phyloP scores from a whole-genome alignment of 2,797 vertebrate genomes.

The Chaetodon trifasciatus region DNA sequence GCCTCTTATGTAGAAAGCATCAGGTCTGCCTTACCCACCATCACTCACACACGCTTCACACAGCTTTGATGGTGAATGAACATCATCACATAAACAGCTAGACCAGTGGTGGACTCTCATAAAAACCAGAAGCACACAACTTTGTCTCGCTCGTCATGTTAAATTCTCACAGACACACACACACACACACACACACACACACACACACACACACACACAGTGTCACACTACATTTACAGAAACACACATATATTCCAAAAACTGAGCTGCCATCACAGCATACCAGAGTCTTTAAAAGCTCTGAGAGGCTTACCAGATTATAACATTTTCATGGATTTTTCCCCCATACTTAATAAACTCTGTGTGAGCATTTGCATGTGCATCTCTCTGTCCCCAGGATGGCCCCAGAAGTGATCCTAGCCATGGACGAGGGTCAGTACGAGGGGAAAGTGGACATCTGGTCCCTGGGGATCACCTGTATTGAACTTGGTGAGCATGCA shows the following conservation, averaged over 20 bases:
- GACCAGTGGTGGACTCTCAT: slow-evolving; percentile 27
- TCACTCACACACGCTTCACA: slow-evolving; percentile 4
- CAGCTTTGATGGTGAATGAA: slow-evolving; percentile 43
- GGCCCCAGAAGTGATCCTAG: slow-evolving; percentile 98
- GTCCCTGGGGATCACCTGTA: slow-evolving; percentile 98
- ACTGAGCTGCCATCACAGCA: slow-evolving; percentile 72
- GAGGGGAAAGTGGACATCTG: slow-evolving; percentile 97
- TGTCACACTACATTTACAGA: slow-evolving; percentile 44
- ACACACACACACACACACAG: slow-evolving; percentile 1
- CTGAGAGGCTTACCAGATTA: slow-evolving; percentile 79
- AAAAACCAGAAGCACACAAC: slow-evolving; percentile 27
- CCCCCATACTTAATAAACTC: slow-evolving; percentile 58
- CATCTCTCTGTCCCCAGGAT: slow-evolving; percentile 86
- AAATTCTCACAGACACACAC: slow-evolving; percentile 25
- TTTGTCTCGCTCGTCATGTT: slow-evolving; percentile 24
- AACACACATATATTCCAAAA: slow-evolving; percentile 53
- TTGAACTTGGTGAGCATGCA: slow-evolving; percentile 92
- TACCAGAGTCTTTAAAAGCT: slow-evolving; percentile 74
- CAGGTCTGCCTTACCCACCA: neutral
- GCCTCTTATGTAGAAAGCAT: slow-evolving; percentile 12
- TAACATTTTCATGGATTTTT: slow-evolving; percentile 68
- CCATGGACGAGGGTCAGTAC: slow-evolving; percentile 98
- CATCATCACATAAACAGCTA: slow-evolving; percentile 35
- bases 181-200: slow-evolving; percentile 5
- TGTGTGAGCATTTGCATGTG: slow-evolving; percentile 38